Conservation (phyloP, 2,797 vertebrate genomes). For the Microctenopoma steveboyesi region DNA sequence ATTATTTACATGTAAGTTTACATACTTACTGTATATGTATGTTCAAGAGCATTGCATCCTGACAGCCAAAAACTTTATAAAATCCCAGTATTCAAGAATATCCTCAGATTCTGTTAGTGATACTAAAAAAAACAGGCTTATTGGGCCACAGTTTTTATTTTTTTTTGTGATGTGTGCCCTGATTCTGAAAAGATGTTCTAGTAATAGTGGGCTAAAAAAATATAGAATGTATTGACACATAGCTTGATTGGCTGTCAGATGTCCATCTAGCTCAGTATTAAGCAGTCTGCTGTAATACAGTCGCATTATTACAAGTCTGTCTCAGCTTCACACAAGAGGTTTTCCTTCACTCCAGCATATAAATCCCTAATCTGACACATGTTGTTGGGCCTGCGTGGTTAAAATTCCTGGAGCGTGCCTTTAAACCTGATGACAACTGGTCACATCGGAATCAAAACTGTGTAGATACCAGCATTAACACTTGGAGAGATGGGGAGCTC, state of each 20-base stretch:
- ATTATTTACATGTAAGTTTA: background rate
- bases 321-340: background rate
- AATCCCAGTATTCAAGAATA: no score
- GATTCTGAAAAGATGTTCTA: background rate
- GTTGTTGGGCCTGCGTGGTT: conserved; percentile 9
- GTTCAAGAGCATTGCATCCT: background rate
- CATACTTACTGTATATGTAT: background rate
- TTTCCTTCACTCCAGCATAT: background rate
- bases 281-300: background rate
- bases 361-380: conserved; percentile 1
- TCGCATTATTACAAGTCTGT: background rate
- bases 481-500: background rate
- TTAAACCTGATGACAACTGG: conserved; percentile 6
- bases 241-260: no score
- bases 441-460: conserved; percentile 13
- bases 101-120: background rate
- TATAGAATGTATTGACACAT: no score
- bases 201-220: background rate
- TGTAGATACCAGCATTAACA: background rate
- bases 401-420: conserved; percentile 1
- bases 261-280: no score
- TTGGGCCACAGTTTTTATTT: background rate
- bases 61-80: no score
- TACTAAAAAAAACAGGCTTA: no score
- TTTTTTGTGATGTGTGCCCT: background rate